These are phyloP conservation scores for Chrysodeixis includens DNA, from an alignment of 2,888 invertebrate genomes.

Conservation along the genomic window DNA sequence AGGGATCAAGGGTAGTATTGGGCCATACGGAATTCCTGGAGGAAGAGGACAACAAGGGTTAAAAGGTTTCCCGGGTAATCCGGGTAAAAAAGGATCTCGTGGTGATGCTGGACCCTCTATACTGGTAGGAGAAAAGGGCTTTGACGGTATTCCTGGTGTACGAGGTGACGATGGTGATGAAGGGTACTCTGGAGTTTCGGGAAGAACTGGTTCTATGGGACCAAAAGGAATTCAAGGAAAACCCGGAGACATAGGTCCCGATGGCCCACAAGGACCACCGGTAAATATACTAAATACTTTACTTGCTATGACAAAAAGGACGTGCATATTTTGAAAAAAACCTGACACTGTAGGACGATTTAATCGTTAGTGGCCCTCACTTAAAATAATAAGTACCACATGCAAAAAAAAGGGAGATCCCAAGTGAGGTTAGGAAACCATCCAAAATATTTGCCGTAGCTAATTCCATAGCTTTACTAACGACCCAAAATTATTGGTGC, in stretches of 20 bases:
- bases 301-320: not conserved
- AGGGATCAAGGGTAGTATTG: slow-evolving; percentile 91
- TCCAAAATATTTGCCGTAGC: too few relatives aligned
- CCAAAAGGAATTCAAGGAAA: slow-evolving; percentile 79
- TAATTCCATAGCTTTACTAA: too few relatives aligned
- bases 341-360: too few relatives aligned
- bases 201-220: slow-evolving; percentile 85
- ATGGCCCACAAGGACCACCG: slow-evolving; percentile 88
- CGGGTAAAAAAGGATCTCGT: slow-evolving; percentile 86
- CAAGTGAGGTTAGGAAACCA: too few relatives aligned
- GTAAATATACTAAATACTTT: slow-evolving; percentile 74
- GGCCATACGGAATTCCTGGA: slow-evolving; percentile 91
- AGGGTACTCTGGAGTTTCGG: slow-evolving; percentile 89
- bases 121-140: slow-evolving; percentile 79
- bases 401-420: too few relatives aligned
- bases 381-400: too few relatives aligned
- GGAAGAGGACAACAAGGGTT: slow-evolving; percentile 83
- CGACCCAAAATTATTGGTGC: too few relatives aligned
- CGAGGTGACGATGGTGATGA: slow-evolving; percentile 89
- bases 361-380: too few relatives aligned
- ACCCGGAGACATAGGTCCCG: slow-evolving; percentile 89
- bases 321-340: too few relatives aligned
- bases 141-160: slow-evolving; percentile 77
- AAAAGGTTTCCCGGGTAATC: slow-evolving; percentile 91
- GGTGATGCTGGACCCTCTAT: slow-evolving; percentile 85